Conservation (phyloP, 2,113 vertebrate species). For the Muscicapa adusta region DNA sequence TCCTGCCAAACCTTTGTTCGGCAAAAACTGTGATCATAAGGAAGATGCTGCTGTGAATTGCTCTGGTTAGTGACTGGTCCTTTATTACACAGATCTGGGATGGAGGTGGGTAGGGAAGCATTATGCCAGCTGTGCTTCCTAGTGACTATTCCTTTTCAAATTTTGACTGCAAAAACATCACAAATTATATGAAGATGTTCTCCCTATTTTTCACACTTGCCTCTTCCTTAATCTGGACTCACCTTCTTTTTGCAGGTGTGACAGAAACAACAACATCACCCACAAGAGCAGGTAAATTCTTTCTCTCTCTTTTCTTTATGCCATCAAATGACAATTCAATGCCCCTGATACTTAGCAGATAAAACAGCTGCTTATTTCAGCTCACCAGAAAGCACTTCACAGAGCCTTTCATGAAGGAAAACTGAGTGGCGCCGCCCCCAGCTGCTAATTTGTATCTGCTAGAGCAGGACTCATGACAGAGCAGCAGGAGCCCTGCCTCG, state of each 20-base stretch:
- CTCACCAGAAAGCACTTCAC: background rate
- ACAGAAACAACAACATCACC: background rate
- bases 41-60: constrained; percentile 69
- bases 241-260: constrained; percentile 1
- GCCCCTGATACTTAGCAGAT: background rate
- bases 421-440: background rate
- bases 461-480: background rate
- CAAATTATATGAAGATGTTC: background rate
- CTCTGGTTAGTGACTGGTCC: constrained; percentile 54
- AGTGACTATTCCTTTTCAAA: background rate
- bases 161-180: background rate
- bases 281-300: constrained; percentile 19
- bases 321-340: background rate
- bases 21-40: constrained; percentile 51
- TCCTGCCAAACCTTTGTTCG: background rate
- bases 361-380: background rate
- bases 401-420: background rate
- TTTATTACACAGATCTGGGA: background rate
- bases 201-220: background rate
- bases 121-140: background rate
- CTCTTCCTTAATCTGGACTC: background rate
- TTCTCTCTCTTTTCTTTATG: background rate
- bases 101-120: background rate
- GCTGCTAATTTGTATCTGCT: background rate
- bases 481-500: background rate